Base-by-base conservation (phyloP, 2,113 vertebrate genomes). In the Heterotilapia buettikoferi region DNA sequence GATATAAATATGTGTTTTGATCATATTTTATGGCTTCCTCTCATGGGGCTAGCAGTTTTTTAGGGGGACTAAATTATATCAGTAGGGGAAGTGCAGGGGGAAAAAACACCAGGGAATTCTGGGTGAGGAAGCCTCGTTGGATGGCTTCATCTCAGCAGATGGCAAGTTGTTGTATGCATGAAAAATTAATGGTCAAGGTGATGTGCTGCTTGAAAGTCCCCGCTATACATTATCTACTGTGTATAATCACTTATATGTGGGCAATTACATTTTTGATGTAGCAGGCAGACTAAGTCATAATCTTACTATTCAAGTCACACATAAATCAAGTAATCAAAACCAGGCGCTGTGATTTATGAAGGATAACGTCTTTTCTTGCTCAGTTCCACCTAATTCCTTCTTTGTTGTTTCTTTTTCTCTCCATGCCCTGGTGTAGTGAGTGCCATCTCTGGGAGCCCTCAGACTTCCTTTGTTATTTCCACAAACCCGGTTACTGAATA, bases 401-500 rank as follows among this genome's bases (percentile, higher is more conserved):
- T 84, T 86, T 29, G 29, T 66, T 85, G 6, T 90, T 63, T 66
- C 12, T 54, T 31, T 29, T 13, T 29, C 21, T 33, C 31, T 43
- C 16, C 29, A 2, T 82, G 16, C 56, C 29, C 76, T 63, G 63
- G 47, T 83, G 85, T 90, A 83, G 54, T 59, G 50, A 80, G 59
- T 84, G 47, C 54, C 63, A 84, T 90, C 43, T 84, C 61, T 68
- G 10, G 24, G 61, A 90, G 90, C 68, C 83, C 83, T 91, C 88
- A 83, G 79, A 90, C 84, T 76, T 85, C 88, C 81, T 90, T 91
- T 93, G 91, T 94, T 92, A 82, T 93, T 95, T 94, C 90, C 92
- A 88, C 92, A 87, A 93, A 90, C 84, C 85, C 45, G 45, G 94
- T 95, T 95, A 95, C 94, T 96, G 95, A 96, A 96, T 96, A 95